Percentiles rank a stretch among this genome's conserved stretches.
Conservation (phyloP, 2,113 vertebrate genomes). For the Lipophrys pholis region DNA sequence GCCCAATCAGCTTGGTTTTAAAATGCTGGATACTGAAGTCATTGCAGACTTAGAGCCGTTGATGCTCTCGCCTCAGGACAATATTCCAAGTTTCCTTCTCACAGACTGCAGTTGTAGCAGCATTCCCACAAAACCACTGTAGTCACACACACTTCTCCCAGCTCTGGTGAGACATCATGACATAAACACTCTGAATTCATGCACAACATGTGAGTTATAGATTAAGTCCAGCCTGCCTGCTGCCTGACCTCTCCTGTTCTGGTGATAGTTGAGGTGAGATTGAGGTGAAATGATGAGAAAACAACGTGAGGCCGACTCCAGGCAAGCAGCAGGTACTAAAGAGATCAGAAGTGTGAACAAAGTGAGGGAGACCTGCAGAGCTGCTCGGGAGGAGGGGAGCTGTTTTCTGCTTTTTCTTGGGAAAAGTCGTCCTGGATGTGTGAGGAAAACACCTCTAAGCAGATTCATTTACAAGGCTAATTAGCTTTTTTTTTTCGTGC, state of each 20-base stretch:
- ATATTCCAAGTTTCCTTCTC: too few species aligned
- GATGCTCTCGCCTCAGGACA: too few species aligned
- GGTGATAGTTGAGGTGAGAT: not conserved
- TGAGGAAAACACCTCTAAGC: not conserved
- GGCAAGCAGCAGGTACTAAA: conserved; percentile 7
- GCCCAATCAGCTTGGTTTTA: too few species aligned
- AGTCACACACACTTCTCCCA: too few species aligned
- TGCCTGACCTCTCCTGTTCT: not conserved
- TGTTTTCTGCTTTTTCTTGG: not conserved
- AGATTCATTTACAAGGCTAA: not conserved
- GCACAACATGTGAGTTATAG: not conserved
- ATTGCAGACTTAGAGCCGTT: too few species aligned
- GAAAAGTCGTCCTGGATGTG: not conserved
- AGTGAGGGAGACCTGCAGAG: not conserved
- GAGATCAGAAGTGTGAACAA: conserved; percentile 3
- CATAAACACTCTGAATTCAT: not conserved
- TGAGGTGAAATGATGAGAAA: not conserved
- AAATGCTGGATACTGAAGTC: too few species aligned
- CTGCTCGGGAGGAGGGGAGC: not conserved
- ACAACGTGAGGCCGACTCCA: not conserved
- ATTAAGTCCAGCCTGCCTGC: not conserved
- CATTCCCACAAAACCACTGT: too few species aligned
- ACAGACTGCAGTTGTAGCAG: too few species aligned
- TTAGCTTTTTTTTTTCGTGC: not conserved
- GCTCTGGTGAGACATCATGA: not conserved